A percentile compares a stretch with the other conserved stretches of the same genome.
These are phyloP conservation scores for Lemur catta DNA, from an alignment of 2,797 vertebrate species.

Conservation along the genomic window DNA sequence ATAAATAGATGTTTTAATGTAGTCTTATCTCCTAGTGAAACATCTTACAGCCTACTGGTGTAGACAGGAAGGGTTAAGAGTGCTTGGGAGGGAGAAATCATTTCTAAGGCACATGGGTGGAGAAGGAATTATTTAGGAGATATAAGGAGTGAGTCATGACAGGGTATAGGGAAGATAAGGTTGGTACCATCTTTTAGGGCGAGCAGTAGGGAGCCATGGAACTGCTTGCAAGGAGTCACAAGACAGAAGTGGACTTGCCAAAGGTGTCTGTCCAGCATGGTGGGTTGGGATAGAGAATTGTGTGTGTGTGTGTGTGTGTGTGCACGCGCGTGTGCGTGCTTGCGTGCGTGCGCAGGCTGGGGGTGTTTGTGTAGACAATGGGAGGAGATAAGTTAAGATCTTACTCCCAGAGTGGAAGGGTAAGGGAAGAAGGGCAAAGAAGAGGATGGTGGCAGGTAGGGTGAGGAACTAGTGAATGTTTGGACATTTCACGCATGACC, in stretches of 20 bases:
- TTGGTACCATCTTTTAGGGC: not conserved
- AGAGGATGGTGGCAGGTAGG: not conserved
- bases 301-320: not conserved
- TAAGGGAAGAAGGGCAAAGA: not conserved
- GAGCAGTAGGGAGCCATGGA: not conserved
- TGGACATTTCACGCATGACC: not conserved
- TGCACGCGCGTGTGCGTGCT: fast-evolving
- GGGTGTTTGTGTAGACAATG: not conserved
- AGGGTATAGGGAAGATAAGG: not conserved
- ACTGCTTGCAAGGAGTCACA: not conserved
- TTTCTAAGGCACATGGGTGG: not conserved
- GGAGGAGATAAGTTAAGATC: not conserved
- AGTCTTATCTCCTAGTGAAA: not conserved
- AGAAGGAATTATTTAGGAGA: not conserved
- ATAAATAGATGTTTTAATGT: not conserved
- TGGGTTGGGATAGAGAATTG: not conserved
- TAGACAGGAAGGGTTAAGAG: not conserved
- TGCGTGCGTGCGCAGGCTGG: fast-evolving
- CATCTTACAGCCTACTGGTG: not conserved
- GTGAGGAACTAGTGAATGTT: not conserved
- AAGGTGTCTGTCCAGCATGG: not conserved
- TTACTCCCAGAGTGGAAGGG: not conserved
- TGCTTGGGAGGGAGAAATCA: not conserved
- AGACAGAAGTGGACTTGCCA: not conserved
- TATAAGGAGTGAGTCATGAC: not conserved